Evolutionary conservation across 2,797 vertebrate genomes (phyloP).

Genomic region (Okamejei kenojei): DNA sequence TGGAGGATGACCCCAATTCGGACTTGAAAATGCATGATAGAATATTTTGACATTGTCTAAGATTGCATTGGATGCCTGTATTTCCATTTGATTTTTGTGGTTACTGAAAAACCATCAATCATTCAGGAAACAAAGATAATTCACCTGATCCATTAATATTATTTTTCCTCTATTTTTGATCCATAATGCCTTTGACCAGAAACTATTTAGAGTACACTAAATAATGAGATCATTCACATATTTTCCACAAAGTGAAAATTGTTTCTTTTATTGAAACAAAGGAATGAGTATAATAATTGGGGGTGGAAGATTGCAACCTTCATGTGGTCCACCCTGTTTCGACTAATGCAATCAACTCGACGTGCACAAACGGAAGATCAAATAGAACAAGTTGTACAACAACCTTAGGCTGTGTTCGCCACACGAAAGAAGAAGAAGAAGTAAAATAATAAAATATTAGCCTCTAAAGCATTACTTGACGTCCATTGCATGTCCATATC

Average conservation of each 20-base stretch:
- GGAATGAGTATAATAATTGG: too few species aligned
- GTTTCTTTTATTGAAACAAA: not conserved
- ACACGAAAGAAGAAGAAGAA: too few species aligned
- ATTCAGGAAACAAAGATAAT: not conserved
- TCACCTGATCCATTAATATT: conserved; percentile 11
- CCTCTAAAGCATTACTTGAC: not conserved
- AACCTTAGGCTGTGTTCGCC: too few species aligned
- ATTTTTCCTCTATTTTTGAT: not conserved
- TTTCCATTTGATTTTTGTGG: not conserved
- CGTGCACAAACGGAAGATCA: too few species aligned
- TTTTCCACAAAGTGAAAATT: not conserved
- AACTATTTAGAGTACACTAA: not conserved
- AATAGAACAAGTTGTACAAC: too few species aligned
- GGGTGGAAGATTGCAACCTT: too few species aligned
- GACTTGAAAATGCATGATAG: conserved; percentile 16
- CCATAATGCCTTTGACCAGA: not conserved
- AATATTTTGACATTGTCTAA: conserved; percentile 14
- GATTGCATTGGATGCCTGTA: not conserved
- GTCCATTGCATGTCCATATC: too few species aligned
- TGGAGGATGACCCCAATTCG: conserved; percentile 6
- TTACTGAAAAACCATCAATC: conserved; percentile 3
- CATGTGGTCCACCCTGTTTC: too few species aligned
- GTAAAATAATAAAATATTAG: not conserved
- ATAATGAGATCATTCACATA: not conserved
- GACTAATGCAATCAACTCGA: too few species aligned